Base-by-base conservation (phyloP, 2,797 vertebrate species). In the Poeciliopsis turneri region DNA sequence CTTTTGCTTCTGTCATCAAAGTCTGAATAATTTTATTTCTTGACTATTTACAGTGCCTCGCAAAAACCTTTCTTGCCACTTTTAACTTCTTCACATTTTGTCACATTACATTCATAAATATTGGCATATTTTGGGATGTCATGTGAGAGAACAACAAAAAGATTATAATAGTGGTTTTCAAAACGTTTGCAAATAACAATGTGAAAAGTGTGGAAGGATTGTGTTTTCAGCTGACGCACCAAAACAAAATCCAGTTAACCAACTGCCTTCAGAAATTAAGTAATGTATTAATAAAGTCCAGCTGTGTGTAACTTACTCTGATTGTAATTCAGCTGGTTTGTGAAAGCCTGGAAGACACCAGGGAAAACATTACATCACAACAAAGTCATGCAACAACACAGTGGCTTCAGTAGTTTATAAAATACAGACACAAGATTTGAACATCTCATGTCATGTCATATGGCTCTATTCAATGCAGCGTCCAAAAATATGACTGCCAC, bases 1-100 rank as follows among this genome's bases (percentile, higher is more conserved):
- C 4, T 25, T 68, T 87, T 82, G 51, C 57, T 75, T 76, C 23
- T 25, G 16, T 79, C 20, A 15, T 81, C 28, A 70, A 74, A 77
- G 82, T 80, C 41, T 18, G 69, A 30, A 43, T 0, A n/a, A 45
- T 53, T 53, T 53, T 9, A 66, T 28, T 7, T 55, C 57, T 11
- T 20, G 61, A 33, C 59, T 36, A 36, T 66, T 66, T 66, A 39
- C 18, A 30, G 30, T 33, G 28, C 33, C 61, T 66, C 20, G 61
- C 61, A 9, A 66, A 53, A 39, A 39, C 6, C 7, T 66, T 66
- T 66, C 61, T 39, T 39, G 20, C 16, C 33, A 11, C 33, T 51
- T 64, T 64, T 64, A 64, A 20, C 16, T 69, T 41, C n/a, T 28
- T 46, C 43, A 18, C 41, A 28, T 71, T n/a, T 70, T 71, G 12